Evolutionary conservation across 2,113 vertebrate genomes (phyloP).

Genomic region (Falcunculus frontatus): DNA sequence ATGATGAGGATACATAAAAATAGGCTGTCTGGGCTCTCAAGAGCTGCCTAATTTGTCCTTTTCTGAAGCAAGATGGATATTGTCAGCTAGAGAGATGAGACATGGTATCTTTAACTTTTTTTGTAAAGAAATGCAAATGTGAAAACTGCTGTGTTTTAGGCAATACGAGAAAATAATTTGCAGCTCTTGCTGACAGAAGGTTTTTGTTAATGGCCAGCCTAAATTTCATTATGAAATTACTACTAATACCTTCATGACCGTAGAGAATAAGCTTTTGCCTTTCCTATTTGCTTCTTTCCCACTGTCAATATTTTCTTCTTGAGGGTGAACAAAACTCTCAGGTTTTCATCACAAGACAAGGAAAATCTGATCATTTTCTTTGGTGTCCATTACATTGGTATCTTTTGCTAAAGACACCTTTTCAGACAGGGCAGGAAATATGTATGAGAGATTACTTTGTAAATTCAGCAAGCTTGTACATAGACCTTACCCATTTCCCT

Average conservation of each 20-base stretch:
- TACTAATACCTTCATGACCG: not conserved
- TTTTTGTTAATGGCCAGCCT: not conserved
- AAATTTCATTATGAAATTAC: not conserved
- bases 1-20: not conserved
- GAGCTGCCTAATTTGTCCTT: not conserved
- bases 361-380: not conserved
- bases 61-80: not conserved
- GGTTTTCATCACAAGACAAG: not conserved
- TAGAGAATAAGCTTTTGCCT: not conserved
- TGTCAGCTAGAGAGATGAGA: not conserved
- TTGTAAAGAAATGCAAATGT: not conserved
- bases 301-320: not conserved
- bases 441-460: not conserved
- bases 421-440: not conserved
- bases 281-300: not conserved
- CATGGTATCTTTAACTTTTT: not conserved
- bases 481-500: not conserved
- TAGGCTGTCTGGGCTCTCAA: not conserved
- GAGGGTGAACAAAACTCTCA: not conserved
- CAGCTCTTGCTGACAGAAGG: not conserved
- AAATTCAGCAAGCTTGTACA: not conserved
- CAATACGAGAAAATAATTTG: not conserved
- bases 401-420: not conserved
- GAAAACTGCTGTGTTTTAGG: not conserved
- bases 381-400: rapidly evolving